Evolutionary conservation across 2,113 vertebrate genomes (phyloP), one percentile per base, ranked within the genome.

Genomic region (Notothenia rossii): DNA sequence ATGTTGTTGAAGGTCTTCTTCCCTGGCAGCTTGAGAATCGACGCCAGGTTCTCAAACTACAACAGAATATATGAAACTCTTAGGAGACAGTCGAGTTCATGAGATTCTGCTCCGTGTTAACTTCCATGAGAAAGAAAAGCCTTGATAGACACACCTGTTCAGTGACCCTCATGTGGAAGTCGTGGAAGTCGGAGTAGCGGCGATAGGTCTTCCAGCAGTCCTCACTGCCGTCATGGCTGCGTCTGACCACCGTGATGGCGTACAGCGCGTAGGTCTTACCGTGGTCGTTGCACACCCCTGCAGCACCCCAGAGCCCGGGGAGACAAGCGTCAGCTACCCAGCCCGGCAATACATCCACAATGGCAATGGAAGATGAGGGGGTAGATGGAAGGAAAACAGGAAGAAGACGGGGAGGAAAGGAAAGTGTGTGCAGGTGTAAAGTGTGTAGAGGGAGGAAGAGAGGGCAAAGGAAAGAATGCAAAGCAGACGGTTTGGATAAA

Each of bases 1-100:
- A 99, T 99, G 86, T 99, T 99, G 93, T 99, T 99, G 89, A 99
- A 99, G 13, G 98, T 99, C 93, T 98, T 99, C 88, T 99, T 99
- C n/a, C 98, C 98, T 15, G 98, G 98, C 93, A 99, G 97, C 86
- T 97, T 99, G 71, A 99, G 94, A 79, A 96, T 94, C 54, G 95
- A 96, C 63, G 95, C 93, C 63, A 99, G 93, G 92, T 97, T 97
- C 93, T 98, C 97, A 95, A 99, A 99, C 98, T 99, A 86, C 59
- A 93, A 56, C 68, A 86, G 76, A 89, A 66, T 1, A 68, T 0
- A 82, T 1, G 20, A 13, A 17, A 25, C 55, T 64, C 7, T 74
- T 7, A 75, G 22, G 67, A 8, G 43, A 68, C 2, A 62, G 55
- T 13, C 1, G 36, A 20, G 15, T 25, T 48, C 2, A 10, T 10